phyloP scores from a whole-genome alignment of 2,113 vertebrate species.

The Clarias batrachus region DNA sequence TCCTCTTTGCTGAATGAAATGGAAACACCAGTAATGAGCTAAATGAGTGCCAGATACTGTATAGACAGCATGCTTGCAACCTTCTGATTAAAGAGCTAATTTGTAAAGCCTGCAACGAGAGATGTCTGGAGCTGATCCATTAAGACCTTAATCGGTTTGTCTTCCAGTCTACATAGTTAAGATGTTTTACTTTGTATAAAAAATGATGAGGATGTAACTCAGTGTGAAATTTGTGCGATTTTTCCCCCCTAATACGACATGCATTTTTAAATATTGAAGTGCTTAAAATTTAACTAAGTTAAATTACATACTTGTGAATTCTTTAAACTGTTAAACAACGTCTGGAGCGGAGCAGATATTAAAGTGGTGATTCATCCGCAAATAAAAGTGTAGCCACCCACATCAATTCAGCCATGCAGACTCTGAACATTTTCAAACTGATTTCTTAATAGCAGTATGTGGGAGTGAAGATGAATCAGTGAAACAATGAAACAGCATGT shows the following conservation, averaged over 20 bases:
- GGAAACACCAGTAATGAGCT: not conserved
- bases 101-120: not conserved
- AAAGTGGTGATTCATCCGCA: not conserved
- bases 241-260: not conserved
- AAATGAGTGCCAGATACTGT: slow-evolving; percentile 12
- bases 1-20: slow-evolving; percentile 2
- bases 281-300: not conserved
- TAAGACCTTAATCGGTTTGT: not conserved
- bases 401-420: not conserved
- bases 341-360: not conserved
- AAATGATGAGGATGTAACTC: not conserved
- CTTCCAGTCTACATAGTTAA: not conserved
- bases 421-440: not conserved
- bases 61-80: not conserved
- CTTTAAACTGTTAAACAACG: not conserved
- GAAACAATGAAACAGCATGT: not conserved
- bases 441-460: not conserved
- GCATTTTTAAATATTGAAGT: not conserved
- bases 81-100: slow-evolving; percentile 8
- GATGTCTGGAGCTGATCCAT: not conserved
- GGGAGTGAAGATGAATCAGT: not conserved
- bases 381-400: not conserved
- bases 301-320: not conserved
- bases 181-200: not conserved
- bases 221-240: not conserved